Evolutionary conservation across 1,140 invertebrate species (phyloP).

Genomic region (Heliconius nattereri): DNA sequence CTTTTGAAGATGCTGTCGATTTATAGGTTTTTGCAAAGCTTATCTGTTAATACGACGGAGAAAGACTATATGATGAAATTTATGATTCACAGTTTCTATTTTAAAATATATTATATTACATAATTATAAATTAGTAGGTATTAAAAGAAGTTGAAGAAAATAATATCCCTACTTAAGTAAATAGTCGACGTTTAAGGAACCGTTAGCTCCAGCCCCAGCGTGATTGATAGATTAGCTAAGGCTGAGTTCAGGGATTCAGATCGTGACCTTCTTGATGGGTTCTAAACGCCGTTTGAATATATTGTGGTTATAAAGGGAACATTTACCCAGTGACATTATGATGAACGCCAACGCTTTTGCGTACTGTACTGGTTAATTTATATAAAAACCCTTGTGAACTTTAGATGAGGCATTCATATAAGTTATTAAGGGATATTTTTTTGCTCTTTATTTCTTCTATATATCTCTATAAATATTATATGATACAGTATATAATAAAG

Average conservation of each 20-base stretch:
- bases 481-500: too few species aligned
- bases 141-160: background rate
- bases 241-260: slow-evolving; percentile 20
- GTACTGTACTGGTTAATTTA: background rate
- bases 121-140: background rate
- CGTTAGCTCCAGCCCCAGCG: background rate
- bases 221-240: slow-evolving; percentile 21
- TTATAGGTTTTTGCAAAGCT: background rate
- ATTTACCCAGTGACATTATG: slow-evolving; percentile 7
- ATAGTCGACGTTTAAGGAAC: slow-evolving; percentile 14
- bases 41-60: background rate
- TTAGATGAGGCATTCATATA: background rate
- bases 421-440: background rate
- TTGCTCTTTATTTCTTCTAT: background rate
- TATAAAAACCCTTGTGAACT: slow-evolving; percentile 4
- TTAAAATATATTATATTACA: background rate
- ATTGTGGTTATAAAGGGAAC: slow-evolving; percentile 12
- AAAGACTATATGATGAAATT: too few species aligned
- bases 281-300: slow-evolving; percentile 8
- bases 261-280: slow-evolving; percentile 16
- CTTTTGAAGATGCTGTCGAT: too few species aligned
- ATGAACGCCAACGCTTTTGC: background rate
- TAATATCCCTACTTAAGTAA: background rate
- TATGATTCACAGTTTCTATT: too few species aligned
- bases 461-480: too few species aligned